Evolutionary conservation across 2,113 vertebrate genomes (phyloP), one percentile per base, ranked within the genome.

Genomic region (Orthonyx spaldingii): DNA sequence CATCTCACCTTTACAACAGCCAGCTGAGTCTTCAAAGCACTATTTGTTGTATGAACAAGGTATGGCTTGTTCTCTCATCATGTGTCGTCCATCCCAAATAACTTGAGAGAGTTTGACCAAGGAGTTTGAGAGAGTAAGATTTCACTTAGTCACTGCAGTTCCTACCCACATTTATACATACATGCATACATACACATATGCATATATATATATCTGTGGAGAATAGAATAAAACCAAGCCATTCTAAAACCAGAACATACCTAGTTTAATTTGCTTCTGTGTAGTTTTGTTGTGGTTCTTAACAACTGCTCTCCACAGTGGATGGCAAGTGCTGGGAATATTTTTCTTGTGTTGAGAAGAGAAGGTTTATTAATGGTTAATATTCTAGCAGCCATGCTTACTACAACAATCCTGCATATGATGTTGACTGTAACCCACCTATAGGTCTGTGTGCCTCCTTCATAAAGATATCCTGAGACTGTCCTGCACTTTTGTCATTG

Each of bases 171-270:
- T 47, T 65, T 71, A 30, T 32, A 19, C 15, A 28, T 6, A 10
- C 16, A 28, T 17, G 13, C 8, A 13, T 6, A 19, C 22, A 33
- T 33, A 46, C 7, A 33, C 2, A 1, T 9, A 63, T 22, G 2
- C 1, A 17, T 10, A 17, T 3, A 17, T 33, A 16, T 26, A 32
- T 28, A 3, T 15, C 18, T 24, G 8, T 26, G 41, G 19, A 50
- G 27, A 63, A 37, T 2, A 50, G 57, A 39, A 74, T 18, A 20
- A 60, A 59, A 63, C 11, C 24, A 53, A 35, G 26, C 13, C 35
- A 20, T 55, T 74, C 32, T 47, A 33, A 66, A 47, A 23, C 4
- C 20, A 85, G n/a, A 60, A 53, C 10, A 27, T 33, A 47, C 3
- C 26, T 53, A 55, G 26, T 66, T 60, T 66, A 17, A 42, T 42